Percentiles rank a stretch among this genome's conserved stretches.
Conservation (phyloP, 2,888 invertebrate species). For the Frankliniella intonsa region DNA sequence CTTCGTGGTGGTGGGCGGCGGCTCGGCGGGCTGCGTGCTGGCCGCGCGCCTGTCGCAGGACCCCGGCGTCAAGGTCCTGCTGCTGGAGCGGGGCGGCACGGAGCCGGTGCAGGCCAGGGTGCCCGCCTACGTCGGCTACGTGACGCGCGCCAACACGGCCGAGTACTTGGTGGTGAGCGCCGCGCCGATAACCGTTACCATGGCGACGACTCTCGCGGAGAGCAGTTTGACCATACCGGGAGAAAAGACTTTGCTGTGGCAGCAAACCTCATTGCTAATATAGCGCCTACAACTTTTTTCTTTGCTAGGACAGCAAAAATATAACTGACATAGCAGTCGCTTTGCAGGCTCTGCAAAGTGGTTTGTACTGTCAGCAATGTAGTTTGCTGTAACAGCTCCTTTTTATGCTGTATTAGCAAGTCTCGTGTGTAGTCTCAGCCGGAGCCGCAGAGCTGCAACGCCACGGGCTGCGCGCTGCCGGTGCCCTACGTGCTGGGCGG, state of each 20-base stretch:
- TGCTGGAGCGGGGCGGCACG: constrained; percentile 10
- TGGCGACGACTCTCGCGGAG: neutral
- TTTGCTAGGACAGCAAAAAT: too few species aligned
- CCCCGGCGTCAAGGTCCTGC: neutral
- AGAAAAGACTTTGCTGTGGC: too few species aligned
- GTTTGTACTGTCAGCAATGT: too few species aligned
- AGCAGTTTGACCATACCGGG: too few species aligned
- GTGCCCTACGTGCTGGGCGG: neutral
- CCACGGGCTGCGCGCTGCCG: neutral
- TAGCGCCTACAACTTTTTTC: too few species aligned
- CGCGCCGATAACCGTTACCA: neutral
- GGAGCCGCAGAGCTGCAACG: neutral
- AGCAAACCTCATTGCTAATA: too few species aligned
- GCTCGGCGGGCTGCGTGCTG: constrained; percentile 7
- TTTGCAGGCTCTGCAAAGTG: too few species aligned
- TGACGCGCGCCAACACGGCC: neutral
- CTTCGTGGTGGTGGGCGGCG: constrained; percentile 1
- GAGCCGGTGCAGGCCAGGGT: constrained; percentile 7
- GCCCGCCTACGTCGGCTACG: neutral
- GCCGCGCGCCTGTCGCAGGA: neutral
- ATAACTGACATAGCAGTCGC: too few species aligned
- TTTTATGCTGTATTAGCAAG: too few species aligned
- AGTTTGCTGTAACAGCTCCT: too few species aligned
- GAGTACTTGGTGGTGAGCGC: neutral
- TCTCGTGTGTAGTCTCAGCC: neutral